phyloP scores from a whole-genome alignment of 2,113 vertebrate genomes.

The Mellivora capensis region DNA sequence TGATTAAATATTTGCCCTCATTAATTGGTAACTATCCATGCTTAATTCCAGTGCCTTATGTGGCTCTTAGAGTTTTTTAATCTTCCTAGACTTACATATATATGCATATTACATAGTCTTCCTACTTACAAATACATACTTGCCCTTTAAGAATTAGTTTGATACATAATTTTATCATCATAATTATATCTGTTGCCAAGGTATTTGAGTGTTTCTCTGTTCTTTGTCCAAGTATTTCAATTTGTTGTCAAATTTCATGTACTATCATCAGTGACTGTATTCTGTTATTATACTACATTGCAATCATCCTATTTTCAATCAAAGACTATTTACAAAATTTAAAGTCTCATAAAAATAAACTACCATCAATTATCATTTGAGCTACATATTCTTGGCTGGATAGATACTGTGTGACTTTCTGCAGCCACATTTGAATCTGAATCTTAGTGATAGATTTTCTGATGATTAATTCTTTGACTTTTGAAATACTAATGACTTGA shows the following conservation, averaged over 20 bases:
- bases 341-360: background rate
- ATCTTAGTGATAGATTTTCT: background rate
- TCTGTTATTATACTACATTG: background rate
- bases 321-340: background rate
- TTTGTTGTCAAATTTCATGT: conserved; percentile 28
- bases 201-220: background rate
- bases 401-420: background rate
- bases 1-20: conserved; percentile 4
- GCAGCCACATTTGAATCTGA: background rate
- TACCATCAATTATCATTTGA: background rate
- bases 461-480: background rate
- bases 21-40: background rate
- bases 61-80: background rate
- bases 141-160: background rate
- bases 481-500: background rate
- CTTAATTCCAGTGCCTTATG: background rate
- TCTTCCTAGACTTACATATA: background rate
- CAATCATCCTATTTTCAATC: conserved; percentile 14
- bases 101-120: background rate
- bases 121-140: background rate
- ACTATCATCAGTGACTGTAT: background rate
- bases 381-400: background rate
- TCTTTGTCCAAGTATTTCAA: background rate
- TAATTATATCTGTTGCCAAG: background rate
- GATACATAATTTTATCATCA: background rate